Conservation (phyloP, 2,113 vertebrate genomes). For the Erpornis zantholeuca region DNA sequence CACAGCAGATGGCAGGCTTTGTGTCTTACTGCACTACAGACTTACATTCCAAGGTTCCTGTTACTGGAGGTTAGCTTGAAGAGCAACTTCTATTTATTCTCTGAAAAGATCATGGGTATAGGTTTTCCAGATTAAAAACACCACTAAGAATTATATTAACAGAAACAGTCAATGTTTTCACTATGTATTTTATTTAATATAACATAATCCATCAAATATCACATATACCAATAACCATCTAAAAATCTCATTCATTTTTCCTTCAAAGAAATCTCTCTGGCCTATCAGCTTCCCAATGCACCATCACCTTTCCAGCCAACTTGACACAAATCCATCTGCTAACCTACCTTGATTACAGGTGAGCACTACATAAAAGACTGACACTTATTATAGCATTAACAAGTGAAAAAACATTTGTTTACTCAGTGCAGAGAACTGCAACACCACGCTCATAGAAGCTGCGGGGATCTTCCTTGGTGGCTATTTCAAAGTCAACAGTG, state of each 20-base stretch:
- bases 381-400: background rate
- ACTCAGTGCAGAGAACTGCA: slow-evolving; percentile 93
- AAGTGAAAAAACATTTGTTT: background rate
- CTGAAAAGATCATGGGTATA: background rate
- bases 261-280: background rate
- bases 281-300: background rate
- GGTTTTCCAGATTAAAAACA: background rate
- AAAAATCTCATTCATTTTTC: background rate
- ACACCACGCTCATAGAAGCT: slow-evolving; percentile 98
- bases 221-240: background rate
- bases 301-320: background rate
- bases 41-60: background rate
- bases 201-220: background rate
- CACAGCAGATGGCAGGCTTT: background rate
- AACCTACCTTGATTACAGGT: background rate
- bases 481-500: slow-evolving; percentile 96
- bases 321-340: background rate
- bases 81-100: background rate
- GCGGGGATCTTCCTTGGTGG: slow-evolving; percentile 93
- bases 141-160: background rate
- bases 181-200: slow-evolving; percentile 31
- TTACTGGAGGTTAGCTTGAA: background rate
- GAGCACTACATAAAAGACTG: background rate
- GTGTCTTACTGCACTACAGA: background rate
- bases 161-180: background rate